Evolutionary conservation across 2,797 vertebrate genomes (phyloP).

Genomic region (Lacerta viridis): DNA sequence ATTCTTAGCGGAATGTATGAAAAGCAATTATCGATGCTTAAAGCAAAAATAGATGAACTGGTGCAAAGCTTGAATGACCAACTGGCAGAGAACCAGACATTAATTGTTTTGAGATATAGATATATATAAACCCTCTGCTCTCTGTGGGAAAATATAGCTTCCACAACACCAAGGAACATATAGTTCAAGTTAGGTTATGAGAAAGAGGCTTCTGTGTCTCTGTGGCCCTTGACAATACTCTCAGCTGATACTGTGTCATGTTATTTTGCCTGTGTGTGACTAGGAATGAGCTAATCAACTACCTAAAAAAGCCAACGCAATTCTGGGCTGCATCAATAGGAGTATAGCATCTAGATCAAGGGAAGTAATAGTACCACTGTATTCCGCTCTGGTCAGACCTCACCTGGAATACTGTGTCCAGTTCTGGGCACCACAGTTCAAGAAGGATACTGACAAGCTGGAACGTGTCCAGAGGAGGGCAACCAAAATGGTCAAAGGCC

Average conservation of each 20-base stretch:
- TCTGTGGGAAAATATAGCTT: not conserved
- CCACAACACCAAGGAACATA: not conserved
- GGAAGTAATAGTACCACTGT: too few relatives aligned
- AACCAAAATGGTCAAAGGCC: too few relatives aligned
- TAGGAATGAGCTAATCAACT: not conserved
- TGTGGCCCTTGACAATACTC: constrained; percentile 38
- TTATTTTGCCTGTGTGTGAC: too few relatives aligned
- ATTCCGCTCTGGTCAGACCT: too few relatives aligned
- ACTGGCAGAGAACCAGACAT: not conserved
- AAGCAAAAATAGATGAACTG: not conserved
- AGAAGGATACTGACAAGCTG: too few relatives aligned
- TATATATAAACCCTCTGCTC: not conserved
- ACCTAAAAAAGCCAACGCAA: too few relatives aligned
- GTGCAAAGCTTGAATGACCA: constrained; percentile 21
- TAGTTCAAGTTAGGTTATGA: not conserved
- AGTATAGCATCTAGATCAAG: too few relatives aligned
- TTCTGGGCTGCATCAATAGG: too few relatives aligned
- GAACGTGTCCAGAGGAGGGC: too few relatives aligned
- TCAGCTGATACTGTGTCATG: constrained; percentile 17
- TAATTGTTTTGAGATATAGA: not conserved
- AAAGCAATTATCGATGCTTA: not conserved
- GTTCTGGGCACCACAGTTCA: too few relatives aligned
- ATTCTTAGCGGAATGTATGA: not conserved
- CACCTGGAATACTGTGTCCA: too few relatives aligned
- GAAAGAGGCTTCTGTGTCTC: not conserved